Base-by-base conservation (phyloP, 1,140 invertebrate species). In the Macrobrachium nipponense region DNA sequence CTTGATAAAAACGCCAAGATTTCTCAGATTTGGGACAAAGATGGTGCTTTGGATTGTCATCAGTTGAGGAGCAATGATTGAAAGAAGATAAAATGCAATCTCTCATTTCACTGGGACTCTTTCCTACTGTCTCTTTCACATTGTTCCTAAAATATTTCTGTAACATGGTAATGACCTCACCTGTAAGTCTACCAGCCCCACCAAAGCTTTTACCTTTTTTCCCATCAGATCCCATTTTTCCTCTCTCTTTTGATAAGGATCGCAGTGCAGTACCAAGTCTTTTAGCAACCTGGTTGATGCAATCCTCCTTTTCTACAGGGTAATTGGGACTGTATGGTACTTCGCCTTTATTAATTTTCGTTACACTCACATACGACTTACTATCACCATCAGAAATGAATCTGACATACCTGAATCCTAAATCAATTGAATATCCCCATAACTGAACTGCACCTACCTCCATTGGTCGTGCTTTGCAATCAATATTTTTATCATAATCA, bases 221-320 rank as follows among this genome's bases (percentile, higher is more conserved):
- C 36, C 20, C 68, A n/a, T 64, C 14, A 72, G 20, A n/a, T 20
- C 20, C 68, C 20, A 17, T 15, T 23, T 23, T 36, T 23, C 68
- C 68, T 72, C 68, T 36, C 36, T 36, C 68, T 20, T 14, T 23
- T 36, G 20, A 23, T 36, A 72, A 36, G 2, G 20, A 23, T 36
- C 68, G 4, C 15, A 72, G 20, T 23, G 14, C 68, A 23, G 68
- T 72, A 8, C 68, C 68, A 14, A 72, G 68, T 36, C 68, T 72
- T 8, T 72, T 72, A 23, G 68, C 68, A 14, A 78, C 76, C 60
- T 78, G 76, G 76, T 78, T 78, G n/a, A 78, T 20, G n/a, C 76
- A 78, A 14, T 78, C 76, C 14, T 20, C n/a, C 23, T 78, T 78
- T 12, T 51, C 6, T n/a, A 78, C 51, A 1, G 61, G n/a, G 15